Conservation (phyloP, 1,140 invertebrate genomes). For the Physella acuta region DNA sequence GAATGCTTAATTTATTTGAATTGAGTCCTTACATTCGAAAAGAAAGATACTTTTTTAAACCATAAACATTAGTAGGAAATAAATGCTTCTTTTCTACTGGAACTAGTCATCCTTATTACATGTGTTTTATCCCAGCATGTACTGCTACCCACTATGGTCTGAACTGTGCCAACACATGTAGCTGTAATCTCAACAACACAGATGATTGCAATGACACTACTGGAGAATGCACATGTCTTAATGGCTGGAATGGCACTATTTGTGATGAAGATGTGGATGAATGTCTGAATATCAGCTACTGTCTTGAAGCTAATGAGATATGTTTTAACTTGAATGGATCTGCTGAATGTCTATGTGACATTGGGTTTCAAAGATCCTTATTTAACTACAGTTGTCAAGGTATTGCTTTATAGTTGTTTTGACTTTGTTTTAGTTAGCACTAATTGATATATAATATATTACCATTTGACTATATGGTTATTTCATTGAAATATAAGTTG, state of each 20-base stretch:
- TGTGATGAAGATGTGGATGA: slow-evolving; percentile 31
- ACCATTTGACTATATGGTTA: background rate
- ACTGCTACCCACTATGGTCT: slow-evolving; percentile 17
- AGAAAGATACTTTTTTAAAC: too few species aligned
- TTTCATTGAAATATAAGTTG: background rate
- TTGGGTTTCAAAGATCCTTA: background rate
- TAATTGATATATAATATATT: background rate
- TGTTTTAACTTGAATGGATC: slow-evolving; percentile 70
- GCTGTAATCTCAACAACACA: slow-evolving; percentile 16
- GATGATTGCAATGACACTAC: slow-evolving; percentile 15
- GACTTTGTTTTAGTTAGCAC: too few species aligned
- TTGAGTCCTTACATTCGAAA: too few species aligned
- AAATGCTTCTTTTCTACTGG: too few species aligned
- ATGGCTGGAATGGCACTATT: slow-evolving; percentile 26
- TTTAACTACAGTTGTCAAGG: slow-evolving; percentile 5
- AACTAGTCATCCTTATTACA: too few species aligned
- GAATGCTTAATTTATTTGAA: too few species aligned
- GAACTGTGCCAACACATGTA: slow-evolving; percentile 21
- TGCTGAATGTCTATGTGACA: background rate
- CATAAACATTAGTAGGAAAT: too few species aligned
- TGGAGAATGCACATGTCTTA: slow-evolving; percentile 27
- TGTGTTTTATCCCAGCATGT: too few species aligned
- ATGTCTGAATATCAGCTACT: slow-evolving; percentile 71
- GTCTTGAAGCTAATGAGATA: slow-evolving; percentile 63
- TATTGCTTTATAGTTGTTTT: too few species aligned